Evolutionary conservation across 2,113 vertebrate genomes (phyloP).

Genomic region (Mellivora capensis): DNA sequence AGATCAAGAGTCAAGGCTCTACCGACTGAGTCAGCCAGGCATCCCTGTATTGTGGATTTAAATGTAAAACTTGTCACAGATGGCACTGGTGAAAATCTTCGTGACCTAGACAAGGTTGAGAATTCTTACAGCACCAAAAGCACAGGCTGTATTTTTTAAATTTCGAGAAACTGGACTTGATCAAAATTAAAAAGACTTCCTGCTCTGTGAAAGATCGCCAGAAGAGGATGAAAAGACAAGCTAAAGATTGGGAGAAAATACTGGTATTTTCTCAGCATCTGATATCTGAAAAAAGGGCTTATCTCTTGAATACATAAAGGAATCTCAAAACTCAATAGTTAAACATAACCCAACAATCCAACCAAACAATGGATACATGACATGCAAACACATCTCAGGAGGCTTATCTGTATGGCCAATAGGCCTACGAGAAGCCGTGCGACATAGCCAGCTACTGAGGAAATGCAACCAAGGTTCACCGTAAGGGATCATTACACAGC

Average conservation of each 20-base stretch:
- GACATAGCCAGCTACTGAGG: background rate
- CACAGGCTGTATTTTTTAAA: background rate
- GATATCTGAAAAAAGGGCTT: background rate
- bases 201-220: too few relatives aligned
- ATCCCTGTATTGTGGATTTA: background rate
- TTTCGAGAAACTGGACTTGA: background rate
- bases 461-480: background rate
- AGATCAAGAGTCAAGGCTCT: background rate
- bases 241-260: background rate
- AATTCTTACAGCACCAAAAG: background rate
- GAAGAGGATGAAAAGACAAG: background rate
- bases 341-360: background rate
- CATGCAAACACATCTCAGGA: background rate
- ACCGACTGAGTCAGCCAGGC: background rate
- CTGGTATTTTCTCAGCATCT: too few relatives aligned
- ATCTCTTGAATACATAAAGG: background rate
- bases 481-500: too few relatives aligned
- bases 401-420: background rate
- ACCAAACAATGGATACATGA: background rate
- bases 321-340: background rate
- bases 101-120: too few relatives aligned
- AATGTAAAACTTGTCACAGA: background rate
- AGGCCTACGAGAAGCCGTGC: too few relatives aligned
- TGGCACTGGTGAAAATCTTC: background rate
- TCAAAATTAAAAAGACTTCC: background rate